These are phyloP conservation scores for Epinotia nisella DNA, from an alignment of 2,888 invertebrate genomes.

Conservation along the genomic window DNA sequence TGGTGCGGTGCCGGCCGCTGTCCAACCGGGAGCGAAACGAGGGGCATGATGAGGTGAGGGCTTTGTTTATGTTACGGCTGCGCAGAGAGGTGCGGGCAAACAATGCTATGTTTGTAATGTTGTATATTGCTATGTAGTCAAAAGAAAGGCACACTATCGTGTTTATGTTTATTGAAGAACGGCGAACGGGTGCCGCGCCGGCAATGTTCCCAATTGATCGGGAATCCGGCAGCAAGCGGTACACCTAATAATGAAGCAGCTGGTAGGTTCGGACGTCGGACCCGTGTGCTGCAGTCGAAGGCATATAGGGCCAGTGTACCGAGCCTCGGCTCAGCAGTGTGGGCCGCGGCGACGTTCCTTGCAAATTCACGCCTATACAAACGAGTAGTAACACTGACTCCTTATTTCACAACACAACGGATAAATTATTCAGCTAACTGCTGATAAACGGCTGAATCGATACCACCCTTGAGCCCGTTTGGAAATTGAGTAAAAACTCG, in stretches of 20 bases:
- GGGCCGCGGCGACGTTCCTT: conserved; percentile 44
- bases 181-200: background rate
- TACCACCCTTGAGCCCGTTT: conserved; percentile 38
- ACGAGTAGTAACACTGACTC: conserved; percentile 35
- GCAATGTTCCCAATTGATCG: background rate
- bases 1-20: conserved; percentile 98
- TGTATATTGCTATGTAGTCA: conserved; percentile 34
- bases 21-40: conserved; percentile 92
- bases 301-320: background rate
- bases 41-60: conserved; percentile 87
- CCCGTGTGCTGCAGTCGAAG: background rate
- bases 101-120: conserved; percentile 21
- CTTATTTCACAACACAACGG: conserved; percentile 51
- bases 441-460: conserved; percentile 36
- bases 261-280: background rate
- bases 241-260: background rate
- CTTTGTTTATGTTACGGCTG: conserved; percentile 55
- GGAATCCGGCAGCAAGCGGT: conserved; percentile 3
- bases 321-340: conserved; percentile 42
- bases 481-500: conserved; percentile 29
- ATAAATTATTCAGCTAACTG: conserved; percentile 38
- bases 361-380: conserved; percentile 52
- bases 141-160: conserved; percentile 34
- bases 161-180: conserved; percentile 24
- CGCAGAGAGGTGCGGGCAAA: conserved; percentile 30